These are phyloP conservation scores for Brienomyrus longianalis DNA, from an alignment of 2,113 vertebrate genomes.

Conservation along the genomic window DNA sequence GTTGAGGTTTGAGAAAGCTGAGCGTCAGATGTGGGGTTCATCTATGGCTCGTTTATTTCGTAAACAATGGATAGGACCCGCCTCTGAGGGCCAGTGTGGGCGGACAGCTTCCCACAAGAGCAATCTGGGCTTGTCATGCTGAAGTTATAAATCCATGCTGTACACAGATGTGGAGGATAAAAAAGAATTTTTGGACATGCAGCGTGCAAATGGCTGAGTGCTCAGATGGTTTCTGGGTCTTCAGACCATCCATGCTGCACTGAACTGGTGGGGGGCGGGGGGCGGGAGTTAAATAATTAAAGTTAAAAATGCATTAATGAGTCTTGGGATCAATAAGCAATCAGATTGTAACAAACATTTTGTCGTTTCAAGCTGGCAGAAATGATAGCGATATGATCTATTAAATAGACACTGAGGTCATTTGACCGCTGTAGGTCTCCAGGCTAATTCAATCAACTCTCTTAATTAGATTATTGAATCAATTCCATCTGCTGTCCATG, in stretches of 20 bases:
- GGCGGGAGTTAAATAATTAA: not conserved
- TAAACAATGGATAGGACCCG: not conserved
- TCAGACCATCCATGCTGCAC: not conserved
- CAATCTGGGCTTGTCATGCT: not conserved
- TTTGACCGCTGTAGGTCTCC: not conserved
- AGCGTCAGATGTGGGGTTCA: not conserved
- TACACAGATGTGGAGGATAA: constrained; percentile 30
- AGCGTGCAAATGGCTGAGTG: not conserved
- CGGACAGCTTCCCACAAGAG: not conserved
- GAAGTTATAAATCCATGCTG: not conserved
- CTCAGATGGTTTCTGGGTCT: not conserved
- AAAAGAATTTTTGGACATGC: constrained; percentile 17
- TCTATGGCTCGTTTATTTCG: not conserved
- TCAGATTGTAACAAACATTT: not conserved
- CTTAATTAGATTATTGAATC: constrained; percentile 35
- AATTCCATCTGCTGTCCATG: constrained; percentile 23
- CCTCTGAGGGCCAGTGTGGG: not conserved
- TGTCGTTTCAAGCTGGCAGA: not conserved
- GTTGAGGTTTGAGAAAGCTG: not conserved
- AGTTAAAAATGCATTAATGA: constrained; percentile 1
- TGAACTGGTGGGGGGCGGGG: not conserved
- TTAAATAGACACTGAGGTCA: not conserved
- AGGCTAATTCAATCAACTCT: constrained; percentile 34
- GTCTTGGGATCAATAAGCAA: not conserved
- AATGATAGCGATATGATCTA: not conserved